Conservation (phyloP, 2,888 invertebrate species). For the Dilophus febrilis region DNA sequence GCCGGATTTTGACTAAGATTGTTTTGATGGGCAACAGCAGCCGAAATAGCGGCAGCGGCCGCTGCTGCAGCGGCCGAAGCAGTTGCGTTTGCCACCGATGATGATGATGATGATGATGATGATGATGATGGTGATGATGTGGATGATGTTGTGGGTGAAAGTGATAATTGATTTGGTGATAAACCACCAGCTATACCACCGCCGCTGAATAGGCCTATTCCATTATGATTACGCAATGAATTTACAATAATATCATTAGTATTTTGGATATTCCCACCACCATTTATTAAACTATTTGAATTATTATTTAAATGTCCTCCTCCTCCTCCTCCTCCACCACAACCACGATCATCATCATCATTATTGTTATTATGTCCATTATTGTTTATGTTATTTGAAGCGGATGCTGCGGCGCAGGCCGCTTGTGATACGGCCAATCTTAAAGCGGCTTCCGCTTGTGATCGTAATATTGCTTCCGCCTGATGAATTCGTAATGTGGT, state of each 20-base stretch:
- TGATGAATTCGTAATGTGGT: slow-evolving; percentile 53
- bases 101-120: slow-evolving; percentile 6
- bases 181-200: background rate
- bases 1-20: slow-evolving; percentile 13
- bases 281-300: slow-evolving; percentile 7
- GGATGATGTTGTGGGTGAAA: background rate
- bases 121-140: background rate
- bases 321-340: background rate
- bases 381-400: slow-evolving; percentile 10
- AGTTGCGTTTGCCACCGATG: slow-evolving; percentile 33
- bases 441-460: slow-evolving; percentile 72
- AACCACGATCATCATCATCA: background rate
- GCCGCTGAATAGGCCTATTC: too few relatives aligned
- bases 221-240: background rate
- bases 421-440: slow-evolving; percentile 64
- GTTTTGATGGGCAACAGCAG: too few relatives aligned
- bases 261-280: too few relatives aligned
- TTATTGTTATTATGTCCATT: slow-evolving; percentile 3
- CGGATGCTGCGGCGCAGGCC: slow-evolving; percentile 34
- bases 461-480: slow-evolving; percentile 63
- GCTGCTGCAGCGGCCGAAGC: slow-evolving; percentile 39
- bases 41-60: too few relatives aligned
- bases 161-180: background rate
- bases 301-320: slow-evolving; percentile 15
- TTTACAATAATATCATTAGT: slow-evolving; percentile 5